These are phyloP conservation scores for Agrypnus murinus DNA, from an alignment of 2,888 invertebrate species.

Conservation along the genomic window DNA sequence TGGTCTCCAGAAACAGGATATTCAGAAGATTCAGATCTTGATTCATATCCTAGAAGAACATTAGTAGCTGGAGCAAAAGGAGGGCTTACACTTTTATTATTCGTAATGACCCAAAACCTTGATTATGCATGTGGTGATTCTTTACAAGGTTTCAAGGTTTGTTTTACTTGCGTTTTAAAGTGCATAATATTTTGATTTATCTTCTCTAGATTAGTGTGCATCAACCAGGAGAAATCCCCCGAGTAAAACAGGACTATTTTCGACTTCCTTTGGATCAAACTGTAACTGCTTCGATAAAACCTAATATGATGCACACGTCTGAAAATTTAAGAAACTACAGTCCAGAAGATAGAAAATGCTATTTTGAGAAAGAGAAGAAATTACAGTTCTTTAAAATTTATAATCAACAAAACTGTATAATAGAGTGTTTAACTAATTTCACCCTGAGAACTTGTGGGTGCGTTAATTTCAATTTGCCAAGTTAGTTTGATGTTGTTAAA, in stretches of 20 bases:
- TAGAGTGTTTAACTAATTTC: constrained; percentile 82
- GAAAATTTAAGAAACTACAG: constrained; percentile 78
- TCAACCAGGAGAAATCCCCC: constrained; percentile 80
- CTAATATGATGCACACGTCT: constrained; percentile 85
- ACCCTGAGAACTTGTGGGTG: constrained; percentile 78
- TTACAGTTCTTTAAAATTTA: constrained; percentile 80
- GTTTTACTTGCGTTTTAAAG: not conserved
- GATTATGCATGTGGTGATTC: constrained; percentile 74
- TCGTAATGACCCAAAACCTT: no score
- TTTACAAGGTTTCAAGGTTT: constrained; percentile 37
- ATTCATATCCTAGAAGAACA: constrained; percentile 2
- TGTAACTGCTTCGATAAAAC: constrained; percentile 81
- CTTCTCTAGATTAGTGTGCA: constrained; percentile 76
- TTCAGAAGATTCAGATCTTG: not conserved
- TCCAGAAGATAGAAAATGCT: constrained; percentile 80
- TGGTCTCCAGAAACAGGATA: constrained; percentile 15
- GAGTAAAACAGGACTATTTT: constrained; percentile 81
- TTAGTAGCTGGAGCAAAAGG: not conserved
- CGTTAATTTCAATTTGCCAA: constrained; percentile 82
- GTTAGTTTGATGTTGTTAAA: constrained; percentile 59
- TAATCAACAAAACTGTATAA: constrained; percentile 83
- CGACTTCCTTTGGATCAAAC: constrained; percentile 81
- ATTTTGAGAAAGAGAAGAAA: constrained; percentile 78
- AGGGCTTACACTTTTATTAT: not conserved
- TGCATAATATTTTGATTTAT: not conserved